phyloP scores from a whole-genome alignment of 2,797 vertebrate genomes.

The Eulemur albifrons region DNA sequence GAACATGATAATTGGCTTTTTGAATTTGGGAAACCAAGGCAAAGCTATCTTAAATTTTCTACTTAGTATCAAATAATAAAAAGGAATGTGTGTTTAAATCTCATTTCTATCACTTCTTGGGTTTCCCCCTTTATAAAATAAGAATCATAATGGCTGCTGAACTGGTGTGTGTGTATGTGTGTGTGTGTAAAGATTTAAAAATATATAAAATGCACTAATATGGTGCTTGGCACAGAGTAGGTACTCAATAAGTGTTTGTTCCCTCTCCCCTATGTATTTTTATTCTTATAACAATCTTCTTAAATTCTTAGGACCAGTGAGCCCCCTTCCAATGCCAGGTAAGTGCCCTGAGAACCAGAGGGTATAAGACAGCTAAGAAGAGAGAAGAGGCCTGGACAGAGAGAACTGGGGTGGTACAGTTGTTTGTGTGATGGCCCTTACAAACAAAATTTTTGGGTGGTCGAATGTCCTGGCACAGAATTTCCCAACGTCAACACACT shows the following conservation, averaged over 20 bases:
- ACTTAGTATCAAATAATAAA: neutral
- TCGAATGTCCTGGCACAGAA: neutral
- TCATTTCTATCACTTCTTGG: neutral
- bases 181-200: neutral
- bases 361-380: neutral
- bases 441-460: neutral
- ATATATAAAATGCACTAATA: neutral
- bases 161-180: neutral
- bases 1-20: neutral
- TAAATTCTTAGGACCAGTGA: neutral
- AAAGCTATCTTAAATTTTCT: neutral
- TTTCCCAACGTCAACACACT: neutral
- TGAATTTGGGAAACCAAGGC: neutral
- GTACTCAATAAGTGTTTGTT: neutral
- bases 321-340: neutral
- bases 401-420: neutral
- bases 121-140: constrained; percentile 2
- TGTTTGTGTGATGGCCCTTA: neutral
- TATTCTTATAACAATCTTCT: neutral
- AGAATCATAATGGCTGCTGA: neutral
- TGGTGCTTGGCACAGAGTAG: neutral
- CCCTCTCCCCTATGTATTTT: neutral
- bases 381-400: neutral
- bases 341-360: neutral
- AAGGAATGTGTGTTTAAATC: neutral